Evolutionary conservation across 2,113 vertebrate species (phyloP).

Genomic region (Archocentrus centrarchus): DNA sequence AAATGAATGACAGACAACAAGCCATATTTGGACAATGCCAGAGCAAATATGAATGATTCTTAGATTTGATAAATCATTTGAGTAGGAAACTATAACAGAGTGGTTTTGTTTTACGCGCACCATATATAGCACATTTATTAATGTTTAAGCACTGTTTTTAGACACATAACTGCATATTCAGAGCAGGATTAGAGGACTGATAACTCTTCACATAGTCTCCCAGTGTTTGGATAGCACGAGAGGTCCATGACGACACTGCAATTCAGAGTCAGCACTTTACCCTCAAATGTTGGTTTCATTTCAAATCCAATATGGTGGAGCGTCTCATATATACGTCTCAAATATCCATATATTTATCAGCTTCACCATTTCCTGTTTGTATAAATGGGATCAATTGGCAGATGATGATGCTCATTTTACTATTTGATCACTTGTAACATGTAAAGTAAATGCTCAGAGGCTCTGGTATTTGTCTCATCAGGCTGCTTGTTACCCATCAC

Average conservation of each 20-base stretch:
- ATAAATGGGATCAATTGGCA: neutral
- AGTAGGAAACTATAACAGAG: neutral
- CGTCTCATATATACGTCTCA: neutral
- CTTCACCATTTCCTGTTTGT: neutral
- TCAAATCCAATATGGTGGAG: constrained; percentile 11
- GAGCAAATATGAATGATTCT: constrained; percentile 7
- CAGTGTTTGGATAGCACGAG: neutral
- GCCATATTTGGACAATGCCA: constrained; percentile 57
- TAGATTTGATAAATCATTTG: neutral
- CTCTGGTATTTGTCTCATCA: constrained; percentile 63
- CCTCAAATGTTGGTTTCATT: constrained; percentile 9
- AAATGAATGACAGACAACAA: constrained; percentile 25
- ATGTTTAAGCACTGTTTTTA: neutral
- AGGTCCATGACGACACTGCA: neutral
- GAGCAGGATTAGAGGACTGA: neutral
- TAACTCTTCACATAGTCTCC: neutral
- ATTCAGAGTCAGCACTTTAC: neutral
- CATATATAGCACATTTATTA: neutral
- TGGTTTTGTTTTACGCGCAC: neutral
- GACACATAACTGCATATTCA: constrained; percentile 5
- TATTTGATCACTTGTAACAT: neutral
- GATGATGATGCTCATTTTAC: neutral
- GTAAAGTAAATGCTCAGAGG: neutral
- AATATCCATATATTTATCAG: neutral
- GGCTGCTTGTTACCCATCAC: constrained; percentile 46